Conservation (phyloP, 2,113 vertebrate genomes). For the Delphinapterus leucas region DNA sequence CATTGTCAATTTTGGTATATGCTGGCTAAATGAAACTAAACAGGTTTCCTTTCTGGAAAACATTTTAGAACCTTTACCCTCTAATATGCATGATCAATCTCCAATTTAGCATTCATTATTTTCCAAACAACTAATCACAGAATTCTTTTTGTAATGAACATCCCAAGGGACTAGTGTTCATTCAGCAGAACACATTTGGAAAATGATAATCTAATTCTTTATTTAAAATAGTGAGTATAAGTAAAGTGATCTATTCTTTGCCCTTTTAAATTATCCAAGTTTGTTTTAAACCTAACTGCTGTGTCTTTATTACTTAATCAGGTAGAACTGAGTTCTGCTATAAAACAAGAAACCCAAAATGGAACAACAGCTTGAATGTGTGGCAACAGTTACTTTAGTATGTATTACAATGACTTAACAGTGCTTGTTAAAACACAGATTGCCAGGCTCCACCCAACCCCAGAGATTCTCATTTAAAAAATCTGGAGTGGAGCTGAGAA, state of each 20-base stretch:
- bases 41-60: background rate
- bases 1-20: background rate
- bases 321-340: background rate
- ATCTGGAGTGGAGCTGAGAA: background rate
- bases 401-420: background rate
- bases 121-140: background rate
- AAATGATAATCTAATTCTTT: background rate
- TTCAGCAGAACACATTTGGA: background rate
- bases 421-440: background rate
- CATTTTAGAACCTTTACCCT: background rate
- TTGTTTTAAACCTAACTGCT: background rate
- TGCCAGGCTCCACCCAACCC: background rate
- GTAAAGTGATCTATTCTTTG: background rate
- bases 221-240: background rate
- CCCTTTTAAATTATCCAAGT: background rate
- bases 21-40: background rate
- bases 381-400: background rate
- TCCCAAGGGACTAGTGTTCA: background rate
- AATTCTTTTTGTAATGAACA: background rate
- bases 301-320: background rate
- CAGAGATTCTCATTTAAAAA: background rate
- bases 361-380: background rate
- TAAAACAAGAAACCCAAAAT: background rate
- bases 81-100: background rate
- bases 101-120: background rate